Percentiles rank a stretch among this genome's conserved stretches.
phyloP scores from a whole-genome alignment of 2,797 vertebrate species.

The Microhierax caerulescens region DNA sequence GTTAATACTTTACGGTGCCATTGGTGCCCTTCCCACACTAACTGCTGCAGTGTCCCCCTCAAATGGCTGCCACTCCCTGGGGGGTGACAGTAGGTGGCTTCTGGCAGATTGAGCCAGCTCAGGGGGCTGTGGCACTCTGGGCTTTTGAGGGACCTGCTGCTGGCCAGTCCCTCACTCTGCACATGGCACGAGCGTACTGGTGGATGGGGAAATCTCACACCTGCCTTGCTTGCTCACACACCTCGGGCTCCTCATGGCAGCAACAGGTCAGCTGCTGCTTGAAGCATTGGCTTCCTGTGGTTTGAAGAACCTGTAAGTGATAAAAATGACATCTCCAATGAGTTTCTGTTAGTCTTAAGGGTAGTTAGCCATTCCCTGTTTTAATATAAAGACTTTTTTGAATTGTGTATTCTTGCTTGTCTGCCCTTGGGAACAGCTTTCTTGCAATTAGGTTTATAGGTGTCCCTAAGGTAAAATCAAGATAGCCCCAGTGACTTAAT shows the following conservation, averaged over 20 bases:
- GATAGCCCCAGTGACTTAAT: too few relatives aligned
- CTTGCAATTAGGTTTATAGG: background rate
- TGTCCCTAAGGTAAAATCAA: background rate
- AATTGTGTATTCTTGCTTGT: too few relatives aligned
- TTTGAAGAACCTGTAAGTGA: background rate
- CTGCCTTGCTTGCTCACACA: accelerated
- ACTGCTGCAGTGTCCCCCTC: accelerated
- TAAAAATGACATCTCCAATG: accelerated
- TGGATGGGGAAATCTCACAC: accelerated
- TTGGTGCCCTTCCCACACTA: background rate
- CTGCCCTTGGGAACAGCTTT: background rate
- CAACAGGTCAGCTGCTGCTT: accelerated
- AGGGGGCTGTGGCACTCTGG: background rate
- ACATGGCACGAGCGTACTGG: accelerated
- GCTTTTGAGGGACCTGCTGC: too few relatives aligned
- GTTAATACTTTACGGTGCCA: accelerated
- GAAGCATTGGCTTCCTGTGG: accelerated
- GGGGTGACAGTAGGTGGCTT: accelerated
- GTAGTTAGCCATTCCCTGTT: background rate
- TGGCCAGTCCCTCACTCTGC: too few relatives aligned
- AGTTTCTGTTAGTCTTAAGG: background rate
- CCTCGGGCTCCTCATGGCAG: accelerated
- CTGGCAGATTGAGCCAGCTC: accelerated
- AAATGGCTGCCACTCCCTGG: accelerated
- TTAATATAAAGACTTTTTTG: too few relatives aligned